These are phyloP conservation scores for Parotocinclus haroldoi DNA, from an alignment of 2,797 vertebrate genomes.

Conservation along the genomic window DNA sequence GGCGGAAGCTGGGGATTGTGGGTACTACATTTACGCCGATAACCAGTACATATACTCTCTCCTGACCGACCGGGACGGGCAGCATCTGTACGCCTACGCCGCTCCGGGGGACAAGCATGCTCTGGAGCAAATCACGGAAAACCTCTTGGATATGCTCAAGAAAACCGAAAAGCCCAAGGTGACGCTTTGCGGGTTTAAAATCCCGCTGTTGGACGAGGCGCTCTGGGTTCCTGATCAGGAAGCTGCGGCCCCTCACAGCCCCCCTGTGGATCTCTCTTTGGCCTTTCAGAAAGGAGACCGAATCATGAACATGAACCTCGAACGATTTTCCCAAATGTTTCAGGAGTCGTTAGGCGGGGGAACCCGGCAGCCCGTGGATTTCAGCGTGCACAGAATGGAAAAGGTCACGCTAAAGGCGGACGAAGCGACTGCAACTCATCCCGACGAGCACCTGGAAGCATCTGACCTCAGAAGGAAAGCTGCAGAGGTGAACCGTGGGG, in stretches of 20 bases:
- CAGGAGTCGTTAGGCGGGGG: conserved; percentile 81
- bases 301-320: conserved; percentile 88
- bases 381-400: conserved; percentile 79
- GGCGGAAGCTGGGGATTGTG: conserved; percentile 86
- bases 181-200: conserved; percentile 87
- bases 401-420: conserved; percentile 78
- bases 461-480: conserved; percentile 75
- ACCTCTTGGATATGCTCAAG: conserved; percentile 67
- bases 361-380: conserved; percentile 82
- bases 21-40: conserved; percentile 90
- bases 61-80: conserved; percentile 86
- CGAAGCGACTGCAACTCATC: conserved; percentile 51
- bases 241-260: conserved; percentile 58
- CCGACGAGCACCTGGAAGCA: conserved; percentile 62
- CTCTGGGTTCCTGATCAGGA: conserved; percentile 67
- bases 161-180: conserved; percentile 71
- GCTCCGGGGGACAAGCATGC: conserved; percentile 72
- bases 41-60: conserved; percentile 88
- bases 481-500: conserved; percentile 57
- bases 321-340: conserved; percentile 87
- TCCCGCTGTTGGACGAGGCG: conserved; percentile 72
- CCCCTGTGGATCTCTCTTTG: conserved; percentile 83
- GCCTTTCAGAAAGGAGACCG: conserved; percentile 80
- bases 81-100: conserved; percentile 84
- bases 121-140: conserved; percentile 69